Base-by-base conservation (phyloP, 2,888 invertebrate species). In the Crematogaster levior region DNA sequence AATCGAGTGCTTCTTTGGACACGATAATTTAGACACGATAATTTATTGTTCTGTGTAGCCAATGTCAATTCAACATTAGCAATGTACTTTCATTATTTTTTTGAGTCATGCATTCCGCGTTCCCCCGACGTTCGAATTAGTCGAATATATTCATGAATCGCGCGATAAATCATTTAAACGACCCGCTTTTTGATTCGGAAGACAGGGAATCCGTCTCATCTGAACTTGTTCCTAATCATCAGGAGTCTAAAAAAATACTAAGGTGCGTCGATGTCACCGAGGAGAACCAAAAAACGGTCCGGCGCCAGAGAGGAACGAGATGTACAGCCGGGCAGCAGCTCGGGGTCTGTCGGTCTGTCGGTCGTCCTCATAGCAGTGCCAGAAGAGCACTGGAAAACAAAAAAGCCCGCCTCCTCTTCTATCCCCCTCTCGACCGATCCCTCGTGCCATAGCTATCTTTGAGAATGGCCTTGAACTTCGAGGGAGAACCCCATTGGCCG, bases 401-500 rank as follows among this genome's bases (percentile, higher is more conserved):
- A 93, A 93, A 92, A 92, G 88, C 81, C 85, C 85, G 86, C 84
- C 88, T 82, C 84, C 89, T 73, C 79, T 68, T n/a, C 58, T 53
- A 65, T 46, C 61, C 81, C 61, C 10, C 46, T 48, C 72, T 46
- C 30, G 46, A 37, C 53, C 75, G 56, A n/a, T 30, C 46, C 68
- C 75, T 63, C 68, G 66, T 72, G 51, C 60, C 63, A 56, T 72
- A 65, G 82, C 82, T 84, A 84, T 89, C 88, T 84, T 88, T 89
- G 86, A 87, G 87, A 90, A 90, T 90, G 93, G 91, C 94, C 93
- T 94, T 94, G 94, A 94, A 94, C 94, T 94, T 93, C 90, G 90
- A 91, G 89, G 87, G 90, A 90, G 88, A 80, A 51, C 89, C 90
- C 90, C 87, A 87, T 85, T 91, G 91, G 88, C 92, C 93, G 93